Evolutionary conservation across 2,113 vertebrate genomes (phyloP).

Genomic region (Gadus chalcogrammus): DNA sequence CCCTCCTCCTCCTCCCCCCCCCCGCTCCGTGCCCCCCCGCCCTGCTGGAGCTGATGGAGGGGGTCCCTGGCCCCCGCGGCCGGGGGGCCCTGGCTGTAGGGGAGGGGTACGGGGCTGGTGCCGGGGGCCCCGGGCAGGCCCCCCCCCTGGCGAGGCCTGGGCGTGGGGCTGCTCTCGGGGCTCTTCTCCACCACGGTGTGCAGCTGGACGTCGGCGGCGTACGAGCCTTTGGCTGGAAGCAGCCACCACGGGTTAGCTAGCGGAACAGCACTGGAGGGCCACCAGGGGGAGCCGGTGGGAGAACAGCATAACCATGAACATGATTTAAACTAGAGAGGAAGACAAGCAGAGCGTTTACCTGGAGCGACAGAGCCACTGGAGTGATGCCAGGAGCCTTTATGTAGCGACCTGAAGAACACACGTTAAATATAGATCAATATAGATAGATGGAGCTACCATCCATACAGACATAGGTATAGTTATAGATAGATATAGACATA

Average conservation of each 20-base stretch:
- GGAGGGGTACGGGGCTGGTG: constrained; percentile 75
- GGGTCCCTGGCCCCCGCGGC: constrained; percentile 78
- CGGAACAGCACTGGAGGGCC: too few species aligned
- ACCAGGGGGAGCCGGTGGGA: too few species aligned
- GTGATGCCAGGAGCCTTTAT: constrained; percentile 75
- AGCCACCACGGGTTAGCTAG: too few species aligned
- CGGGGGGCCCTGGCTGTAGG: constrained; percentile 68
- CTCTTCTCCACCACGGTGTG: constrained; percentile 92
- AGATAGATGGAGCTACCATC: too few species aligned
- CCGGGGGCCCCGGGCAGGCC: constrained; percentile 45
- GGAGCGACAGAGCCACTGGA: constrained; percentile 63
- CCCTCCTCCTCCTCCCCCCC: constrained; percentile 1
- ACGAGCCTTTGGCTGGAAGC: constrained; percentile 62
- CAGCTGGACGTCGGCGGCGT: constrained; percentile 81
- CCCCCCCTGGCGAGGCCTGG: constrained; percentile 78
- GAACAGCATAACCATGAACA: too few species aligned
- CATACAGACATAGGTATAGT: too few species aligned
- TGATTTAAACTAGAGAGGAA: background rate
- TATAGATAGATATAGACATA: too few species aligned
- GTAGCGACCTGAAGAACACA: constrained; percentile 58
- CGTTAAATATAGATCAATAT: too few species aligned
- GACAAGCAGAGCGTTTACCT: constrained; percentile 31
- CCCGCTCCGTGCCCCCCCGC: constrained; percentile 25
- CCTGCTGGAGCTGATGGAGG: constrained; percentile 37
- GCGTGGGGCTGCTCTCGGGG: constrained; percentile 87